Base-by-base conservation (phyloP, 2,888 invertebrate genomes). In the Conistra vaccinii region DNA sequence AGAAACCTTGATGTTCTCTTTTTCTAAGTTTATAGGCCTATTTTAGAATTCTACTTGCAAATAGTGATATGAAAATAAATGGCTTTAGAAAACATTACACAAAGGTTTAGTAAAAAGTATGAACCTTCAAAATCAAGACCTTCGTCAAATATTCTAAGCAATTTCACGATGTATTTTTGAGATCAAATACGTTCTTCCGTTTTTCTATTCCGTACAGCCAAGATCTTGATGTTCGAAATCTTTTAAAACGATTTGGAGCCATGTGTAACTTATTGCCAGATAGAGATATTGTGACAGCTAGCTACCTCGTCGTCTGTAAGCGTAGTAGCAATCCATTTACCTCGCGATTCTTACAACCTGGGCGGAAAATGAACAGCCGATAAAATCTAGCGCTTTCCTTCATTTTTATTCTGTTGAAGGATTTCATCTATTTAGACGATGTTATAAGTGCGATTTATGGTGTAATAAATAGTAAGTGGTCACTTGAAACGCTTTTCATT, bases 261-360 rank as follows among this genome's bases (percentile, higher is more conserved):
- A 83, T 77, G 70, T 76, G 76, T 86, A 73, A 86, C 55, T 80
- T 86, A 84, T 76, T 76, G 76, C 76, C 81, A n/a, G 86, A 80
- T 86, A 74, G 79, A 84, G 84, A 80, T 75, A 85, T 84, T 80
- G 84, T 80, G 84, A 84, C 84, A 79, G 76, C 68, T 57, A 85
- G 57, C 80, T 83, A 78, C 83, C 73, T 78, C 69, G 83, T 83
- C 78, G 77, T 39, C 61, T 82, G 78, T 73, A 73, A 83, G 69
- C 85, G 83, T 78, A 83, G 79, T 63, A 73, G 74, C 86, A 83
- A 85, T 84, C 83, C 80, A 84, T 84, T 85, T 79, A 85, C 69
- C 72, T 73, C 51, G 14, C 61, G 63, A 84, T 85, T 75, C 72
- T 70, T 79, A 79, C 80, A 85, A 85, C 84, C 72, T 79, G 84